Evolutionary conservation across 2,888 invertebrate species (phyloP), one percentile per base, ranked within the genome.

Genomic region (Coenonympha glycerion): DNA sequence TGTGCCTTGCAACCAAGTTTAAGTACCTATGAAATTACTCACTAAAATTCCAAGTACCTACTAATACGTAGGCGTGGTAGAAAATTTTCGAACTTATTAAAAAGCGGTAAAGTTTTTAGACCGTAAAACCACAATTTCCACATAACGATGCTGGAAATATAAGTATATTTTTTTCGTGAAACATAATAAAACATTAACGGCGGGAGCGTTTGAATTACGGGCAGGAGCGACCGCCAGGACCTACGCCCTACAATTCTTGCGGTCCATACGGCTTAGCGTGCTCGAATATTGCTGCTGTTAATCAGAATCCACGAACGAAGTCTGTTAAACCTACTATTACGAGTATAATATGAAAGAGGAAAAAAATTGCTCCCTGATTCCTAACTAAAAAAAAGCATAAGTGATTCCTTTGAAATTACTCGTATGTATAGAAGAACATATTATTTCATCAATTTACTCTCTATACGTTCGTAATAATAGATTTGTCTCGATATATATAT

Each of bases 221-320:
- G 46, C 46, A 44, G 53, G 49, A 62, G 62, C 62, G 66, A 58
- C 62, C 52, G 60, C 54, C 63, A 69, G 24, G 16, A 30, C 41
- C 18, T 26, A 69, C 70, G 16, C 30, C 41, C 18, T 26, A 69
- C 70, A 71, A 72, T 75, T 71, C 73, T 69, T 73, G 73, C 58
- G 74, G 77, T 75, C 65, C 65, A 66, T 68, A 69, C 68, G 59
- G 55, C 62, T 19, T 62, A 62, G 67, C 67, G 67, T 63, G 70
- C 74, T 58, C 71, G 69, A 78, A 79, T 81, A 82, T 80, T 81
- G 67, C 76, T 63, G 75, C 76, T 76, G 83, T 84, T 82, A 81
- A 83, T 84, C 79, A 79, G 78, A 69, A 77, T 75, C 69, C 67
- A 49, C 46, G 59, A 61, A 64, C 60, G 15, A 33, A 63, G 66